Evolutionary conservation across 2,888 invertebrate genomes (phyloP).

Genomic region (Odontomyia ornata): DNA sequence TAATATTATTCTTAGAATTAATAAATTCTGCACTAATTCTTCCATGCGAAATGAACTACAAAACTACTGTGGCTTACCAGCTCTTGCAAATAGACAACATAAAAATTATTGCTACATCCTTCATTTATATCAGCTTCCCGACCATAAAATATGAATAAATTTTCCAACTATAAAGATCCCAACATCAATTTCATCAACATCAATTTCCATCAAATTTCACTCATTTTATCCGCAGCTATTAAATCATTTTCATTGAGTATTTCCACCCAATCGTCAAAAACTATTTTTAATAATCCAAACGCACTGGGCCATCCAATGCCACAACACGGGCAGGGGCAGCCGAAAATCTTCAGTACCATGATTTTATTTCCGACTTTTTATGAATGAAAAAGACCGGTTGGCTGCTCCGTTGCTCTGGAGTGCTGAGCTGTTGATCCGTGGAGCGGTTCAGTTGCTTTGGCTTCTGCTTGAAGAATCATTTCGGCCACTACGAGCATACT

Average conservation of each 20-base stretch:
- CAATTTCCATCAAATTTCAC: neutral
- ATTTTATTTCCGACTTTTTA: slow-evolving; percentile 9
- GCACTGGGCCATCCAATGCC: neutral
- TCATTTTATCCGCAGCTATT: neutral
- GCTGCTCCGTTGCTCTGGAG: neutral
- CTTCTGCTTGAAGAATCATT: neutral
- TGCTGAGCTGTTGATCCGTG: neutral
- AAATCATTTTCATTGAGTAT: slow-evolving; percentile 9
- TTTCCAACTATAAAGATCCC: neutral
- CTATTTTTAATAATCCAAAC: slow-evolving; percentile 5
- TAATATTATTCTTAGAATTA: too few relatives aligned
- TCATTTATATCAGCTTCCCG: neutral
- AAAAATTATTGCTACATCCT: neutral
- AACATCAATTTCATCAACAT: neutral
- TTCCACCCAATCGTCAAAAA: neutral
- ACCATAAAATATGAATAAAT: neutral
- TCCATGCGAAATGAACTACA: too few relatives aligned
- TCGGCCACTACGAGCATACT: neutral
- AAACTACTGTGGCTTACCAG: too few relatives aligned
- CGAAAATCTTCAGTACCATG: neutral
- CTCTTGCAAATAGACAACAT: neutral
- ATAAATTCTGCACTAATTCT: too few relatives aligned
- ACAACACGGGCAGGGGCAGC: too few relatives aligned
- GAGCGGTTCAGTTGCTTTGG: neutral
- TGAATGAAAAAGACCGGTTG: slow-evolving; percentile 27